Evolutionary conservation across 2,113 vertebrate genomes (phyloP).

Genomic region (Poeciliopsis turrubarensis): DNA sequence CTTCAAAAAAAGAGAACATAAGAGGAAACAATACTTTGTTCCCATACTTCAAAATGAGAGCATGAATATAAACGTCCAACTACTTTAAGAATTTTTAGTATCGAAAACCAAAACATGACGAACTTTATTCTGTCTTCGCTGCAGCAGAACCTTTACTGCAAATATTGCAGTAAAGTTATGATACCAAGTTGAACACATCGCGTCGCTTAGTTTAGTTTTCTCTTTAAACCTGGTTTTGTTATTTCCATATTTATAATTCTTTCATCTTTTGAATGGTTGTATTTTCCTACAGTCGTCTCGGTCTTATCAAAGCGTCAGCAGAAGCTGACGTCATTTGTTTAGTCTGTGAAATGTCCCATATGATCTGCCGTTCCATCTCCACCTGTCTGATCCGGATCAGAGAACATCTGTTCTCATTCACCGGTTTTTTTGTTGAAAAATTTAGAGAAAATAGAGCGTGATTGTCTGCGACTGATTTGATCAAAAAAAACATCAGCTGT

Average conservation of each 20-base stretch:
- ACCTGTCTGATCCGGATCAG: conserved; percentile 10
- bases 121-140: too few relatives aligned
- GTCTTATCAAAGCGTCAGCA: not conserved
- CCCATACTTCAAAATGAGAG: too few relatives aligned
- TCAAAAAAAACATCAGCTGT: conserved; percentile 34
- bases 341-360: not conserved
- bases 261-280: not conserved
- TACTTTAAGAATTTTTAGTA: too few relatives aligned
- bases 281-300: not conserved
- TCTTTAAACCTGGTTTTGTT: too few relatives aligned
- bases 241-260: too few relatives aligned
- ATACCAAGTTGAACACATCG: not conserved
- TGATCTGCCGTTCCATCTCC: not conserved
- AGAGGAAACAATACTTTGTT: too few relatives aligned
- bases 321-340: not conserved
- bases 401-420: conserved; percentile 45
- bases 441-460: conserved; percentile 19
- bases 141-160: too few relatives aligned
- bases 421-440: conserved; percentile 8
- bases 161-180: too few relatives aligned
- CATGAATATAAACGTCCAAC: too few relatives aligned
- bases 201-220: not conserved
- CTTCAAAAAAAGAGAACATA: too few relatives aligned
- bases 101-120: too few relatives aligned
- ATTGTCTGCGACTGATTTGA: conserved; percentile 52